Percentiles rank a stretch among this genome's conserved stretches.
Conservation (phyloP, 1,140 invertebrate genomes). For the Drosophila guanche region DNA sequence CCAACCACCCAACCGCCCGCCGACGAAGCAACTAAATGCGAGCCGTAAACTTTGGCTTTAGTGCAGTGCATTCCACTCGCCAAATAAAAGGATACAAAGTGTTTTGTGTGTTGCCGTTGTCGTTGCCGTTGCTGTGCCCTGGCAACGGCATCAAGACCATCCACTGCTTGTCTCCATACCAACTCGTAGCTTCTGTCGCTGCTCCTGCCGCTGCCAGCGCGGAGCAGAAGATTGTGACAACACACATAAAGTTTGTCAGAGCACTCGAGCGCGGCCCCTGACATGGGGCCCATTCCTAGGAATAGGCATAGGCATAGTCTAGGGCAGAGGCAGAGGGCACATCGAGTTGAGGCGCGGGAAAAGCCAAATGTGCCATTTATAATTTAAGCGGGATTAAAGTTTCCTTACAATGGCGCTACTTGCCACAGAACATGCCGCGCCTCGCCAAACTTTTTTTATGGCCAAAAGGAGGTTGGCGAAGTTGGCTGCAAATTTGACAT, state of each 20-base stretch:
- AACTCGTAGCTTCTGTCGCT: not conserved
- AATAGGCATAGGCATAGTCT: conserved; percentile 9
- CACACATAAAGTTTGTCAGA: conserved; percentile 70
- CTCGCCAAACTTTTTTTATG: conserved; percentile 72
- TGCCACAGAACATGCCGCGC: conserved; percentile 73
- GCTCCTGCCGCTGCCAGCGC: too few species aligned
- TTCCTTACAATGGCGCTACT: conserved; percentile 73
- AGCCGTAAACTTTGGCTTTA: conserved; percentile 73
- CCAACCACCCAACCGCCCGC: not conserved
- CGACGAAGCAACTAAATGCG: conserved; percentile 41
- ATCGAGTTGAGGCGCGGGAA: conserved; percentile 10
- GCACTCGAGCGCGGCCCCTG: conserved; percentile 49
- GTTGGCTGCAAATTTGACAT: conserved; percentile 76
- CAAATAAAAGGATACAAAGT: conserved; percentile 79
- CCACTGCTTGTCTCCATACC: too few species aligned
- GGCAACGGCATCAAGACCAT: too few species aligned
- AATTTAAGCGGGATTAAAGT: conserved; percentile 81
- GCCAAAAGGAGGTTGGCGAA: conserved; percentile 21
- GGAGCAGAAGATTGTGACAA: conserved; percentile 54
- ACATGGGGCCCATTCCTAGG: conserved; percentile 15
- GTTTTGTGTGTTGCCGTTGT: conserved; percentile 62
- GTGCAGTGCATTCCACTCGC: conserved; percentile 64
- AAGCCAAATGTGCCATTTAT: conserved; percentile 79
- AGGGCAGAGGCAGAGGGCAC: conserved; percentile 7
- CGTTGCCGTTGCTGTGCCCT: not conserved